Percentiles rank a stretch among this genome's conserved stretches.
Conservation (phyloP, 2,888 invertebrate species). For the Neoascia interrupta region DNA sequence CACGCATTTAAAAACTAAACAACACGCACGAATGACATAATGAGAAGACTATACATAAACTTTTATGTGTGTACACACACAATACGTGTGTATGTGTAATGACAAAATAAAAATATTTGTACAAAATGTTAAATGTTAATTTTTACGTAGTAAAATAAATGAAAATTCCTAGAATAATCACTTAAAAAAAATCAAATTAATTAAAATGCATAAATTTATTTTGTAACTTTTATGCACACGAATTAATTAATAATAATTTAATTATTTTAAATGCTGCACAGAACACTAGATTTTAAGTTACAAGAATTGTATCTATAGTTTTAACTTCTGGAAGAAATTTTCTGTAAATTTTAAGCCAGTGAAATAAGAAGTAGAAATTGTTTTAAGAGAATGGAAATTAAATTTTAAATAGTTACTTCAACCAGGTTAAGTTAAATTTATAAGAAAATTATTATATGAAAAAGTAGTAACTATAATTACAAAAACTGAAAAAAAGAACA, state of each 20-base stretch:
- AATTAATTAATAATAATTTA: slow-evolving; percentile 48
- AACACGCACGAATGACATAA: slow-evolving; percentile 62
- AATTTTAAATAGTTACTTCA: slow-evolving; percentile 49
- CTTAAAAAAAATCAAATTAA: neutral
- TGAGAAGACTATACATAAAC: slow-evolving; percentile 44
- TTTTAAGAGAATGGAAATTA: slow-evolving; percentile 27
- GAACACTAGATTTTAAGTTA: slow-evolving; percentile 19
- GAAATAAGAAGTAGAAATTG: slow-evolving; percentile 12
- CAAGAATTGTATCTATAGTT: slow-evolving; percentile 34
- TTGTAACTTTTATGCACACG: slow-evolving; percentile 15
- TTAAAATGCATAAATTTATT: slow-evolving; percentile 7
- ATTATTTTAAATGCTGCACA: slow-evolving; percentile 64
- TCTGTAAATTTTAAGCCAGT: slow-evolving; percentile 62
- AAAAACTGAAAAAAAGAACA: slow-evolving; percentile 30
- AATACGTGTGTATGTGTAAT: slow-evolving; percentile 6
- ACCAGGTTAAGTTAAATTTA: slow-evolving; percentile 33
- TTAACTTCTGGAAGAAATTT: slow-evolving; percentile 51
- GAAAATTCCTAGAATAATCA: slow-evolving; percentile 44
- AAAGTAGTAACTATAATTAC: slow-evolving; percentile 44
- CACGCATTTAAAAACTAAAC: slow-evolving; percentile 49
- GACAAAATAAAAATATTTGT: slow-evolving; percentile 39
- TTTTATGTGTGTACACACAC: neutral
- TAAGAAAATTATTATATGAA: slow-evolving; percentile 34
- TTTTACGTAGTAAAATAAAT: slow-evolving; percentile 55
- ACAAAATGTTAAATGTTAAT: slow-evolving; percentile 60